A percentile compares a stretch with the other conserved stretches of the same genome.
phyloP scores from a whole-genome alignment of 1,140 invertebrate genomes.

The Spodoptera frugiperda region DNA sequence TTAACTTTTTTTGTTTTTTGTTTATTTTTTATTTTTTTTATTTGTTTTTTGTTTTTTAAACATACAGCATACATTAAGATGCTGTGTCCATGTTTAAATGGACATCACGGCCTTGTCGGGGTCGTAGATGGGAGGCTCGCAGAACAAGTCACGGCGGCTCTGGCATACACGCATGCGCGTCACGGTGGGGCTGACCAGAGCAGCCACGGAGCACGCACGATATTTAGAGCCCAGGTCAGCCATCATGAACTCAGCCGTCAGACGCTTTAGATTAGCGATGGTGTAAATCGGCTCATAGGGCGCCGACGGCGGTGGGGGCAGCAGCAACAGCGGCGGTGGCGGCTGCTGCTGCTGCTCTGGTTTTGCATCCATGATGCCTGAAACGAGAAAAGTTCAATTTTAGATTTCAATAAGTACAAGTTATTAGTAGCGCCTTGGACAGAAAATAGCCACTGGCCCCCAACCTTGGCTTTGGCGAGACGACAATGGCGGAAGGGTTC shows the following conservation, averaged over 20 bases:
- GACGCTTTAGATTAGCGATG: neutral
- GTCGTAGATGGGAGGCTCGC: neutral
- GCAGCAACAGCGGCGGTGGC: too few relatives aligned
- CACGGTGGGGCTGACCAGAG: neutral
- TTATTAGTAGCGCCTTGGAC: too few relatives aligned
- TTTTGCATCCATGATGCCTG: neutral
- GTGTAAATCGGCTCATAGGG: neutral
- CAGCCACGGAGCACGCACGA: neutral
- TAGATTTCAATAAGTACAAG: too few relatives aligned
- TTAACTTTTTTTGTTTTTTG: too few relatives aligned
- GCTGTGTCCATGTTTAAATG: neutral
- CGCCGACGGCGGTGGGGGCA: neutral
- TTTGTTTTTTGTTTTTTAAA: too few relatives aligned
- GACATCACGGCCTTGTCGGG: slow-evolving; percentile 17
- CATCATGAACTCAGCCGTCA: slow-evolving; percentile 2
- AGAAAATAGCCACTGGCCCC: too few relatives aligned
- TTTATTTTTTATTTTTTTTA: too few relatives aligned
- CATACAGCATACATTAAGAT: too few relatives aligned
- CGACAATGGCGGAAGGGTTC: too few relatives aligned
- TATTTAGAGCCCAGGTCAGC: neutral
- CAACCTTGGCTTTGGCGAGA: too few relatives aligned
- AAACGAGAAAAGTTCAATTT: too few relatives aligned
- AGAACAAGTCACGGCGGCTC: neutral
- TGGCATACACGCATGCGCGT: neutral
- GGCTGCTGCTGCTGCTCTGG: neutral